Base-by-base conservation (phyloP, 2,888 invertebrate genomes). In the Stomorhina lunata region DNA sequence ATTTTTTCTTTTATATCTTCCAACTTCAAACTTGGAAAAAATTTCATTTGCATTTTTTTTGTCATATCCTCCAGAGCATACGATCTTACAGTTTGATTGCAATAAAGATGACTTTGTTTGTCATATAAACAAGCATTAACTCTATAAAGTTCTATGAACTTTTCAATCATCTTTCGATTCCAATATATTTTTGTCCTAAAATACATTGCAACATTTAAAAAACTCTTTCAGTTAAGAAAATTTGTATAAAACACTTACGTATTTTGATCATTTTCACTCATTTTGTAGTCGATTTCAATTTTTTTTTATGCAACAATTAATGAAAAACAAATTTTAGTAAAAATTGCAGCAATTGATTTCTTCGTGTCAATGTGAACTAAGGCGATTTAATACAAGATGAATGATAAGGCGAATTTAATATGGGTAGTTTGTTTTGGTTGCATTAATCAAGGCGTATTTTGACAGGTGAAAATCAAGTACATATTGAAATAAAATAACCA, bases 91-190 rank as follows among this genome's bases (percentile, higher is more conserved):
- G n/a, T 15, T 1, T 45, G n/a, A 37, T 72, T 34, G 45, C 34
- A 50, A 17, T 72, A 48, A 48, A 34, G 15, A 12, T 61, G 59
- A 5, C 15, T 32, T 0, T n/a, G n/a, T n/a, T 3, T n/a, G 32
- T 72, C 61, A 48, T 72, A 72, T n/a, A 72, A 43, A 27, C 71
- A 72, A n/a, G 1, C 22, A 9, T 72, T 22, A 12, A 50, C 43
- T 27, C 61, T 48, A 15, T 34, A 50, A 4, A 59, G 32, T 25
- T 48, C 12, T 50, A 72, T 72, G 12, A 59, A 72, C 4, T 15
- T 22, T 15, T 72, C 71, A 20, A 59, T 61, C 27, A 37, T 25
- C 4, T 48, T 25, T 1, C 17, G 45, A 15, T 15, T 48, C 71
- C 71, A 72, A 45, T 34, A 20, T 12, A 57, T 4, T 12, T 34